Evolutionary conservation across 2,888 invertebrate species (phyloP).

Genomic region (Sminthurinus aureus): DNA sequence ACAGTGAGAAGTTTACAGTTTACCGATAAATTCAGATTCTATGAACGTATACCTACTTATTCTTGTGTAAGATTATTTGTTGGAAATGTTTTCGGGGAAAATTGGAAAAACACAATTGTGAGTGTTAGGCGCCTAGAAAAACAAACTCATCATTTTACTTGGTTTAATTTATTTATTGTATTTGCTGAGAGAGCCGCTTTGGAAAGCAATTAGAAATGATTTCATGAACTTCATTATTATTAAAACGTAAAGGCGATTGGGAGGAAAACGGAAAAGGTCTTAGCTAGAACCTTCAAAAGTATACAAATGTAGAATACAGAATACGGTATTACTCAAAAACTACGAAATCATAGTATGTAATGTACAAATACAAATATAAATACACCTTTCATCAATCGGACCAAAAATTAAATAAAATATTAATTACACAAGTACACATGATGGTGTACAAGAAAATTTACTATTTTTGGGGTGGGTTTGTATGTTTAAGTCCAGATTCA

Average conservation of each 20-base stretch:
- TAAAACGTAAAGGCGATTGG: not conserved
- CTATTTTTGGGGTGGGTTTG: not conserved
- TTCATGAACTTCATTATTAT: conserved; percentile 23
- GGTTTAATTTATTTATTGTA: conserved; percentile 45
- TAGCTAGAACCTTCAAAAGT: not conserved
- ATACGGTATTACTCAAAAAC: no score
- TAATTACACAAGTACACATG: not conserved
- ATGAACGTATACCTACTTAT: no score
- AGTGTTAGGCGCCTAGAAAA: conserved; percentile 40
- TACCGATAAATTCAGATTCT: not conserved
- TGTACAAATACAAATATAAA: not conserved
- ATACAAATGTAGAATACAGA: not conserved
- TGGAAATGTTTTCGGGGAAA: conserved; percentile 40
- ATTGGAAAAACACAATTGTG: conserved; percentile 41
- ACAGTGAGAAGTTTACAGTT: not conserved
- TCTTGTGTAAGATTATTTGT: not conserved
- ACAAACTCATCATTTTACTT: conserved; percentile 44
- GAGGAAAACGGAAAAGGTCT: not conserved
- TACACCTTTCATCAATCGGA: conserved; percentile 13
- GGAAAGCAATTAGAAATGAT: conserved; percentile 23
- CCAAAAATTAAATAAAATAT: not conserved
- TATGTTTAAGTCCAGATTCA: no score
- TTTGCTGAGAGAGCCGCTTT: conserved; percentile 38
- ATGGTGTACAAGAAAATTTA: not conserved
- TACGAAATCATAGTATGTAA: no score